Conservation (phyloP, 2,888 invertebrate species). For the Choristoneura rosaceana region DNA sequence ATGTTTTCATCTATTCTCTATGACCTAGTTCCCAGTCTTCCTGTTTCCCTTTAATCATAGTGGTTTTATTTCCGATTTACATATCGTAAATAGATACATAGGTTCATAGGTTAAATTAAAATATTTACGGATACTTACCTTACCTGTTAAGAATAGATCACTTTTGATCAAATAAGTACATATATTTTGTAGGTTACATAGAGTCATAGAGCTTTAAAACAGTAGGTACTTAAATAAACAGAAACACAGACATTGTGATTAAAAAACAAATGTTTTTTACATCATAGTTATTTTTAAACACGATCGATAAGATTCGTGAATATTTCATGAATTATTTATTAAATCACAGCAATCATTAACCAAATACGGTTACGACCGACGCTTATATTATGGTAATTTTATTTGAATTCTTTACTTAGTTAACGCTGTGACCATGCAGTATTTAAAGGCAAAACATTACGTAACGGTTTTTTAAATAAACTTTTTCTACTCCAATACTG, state of each 20-base stretch:
- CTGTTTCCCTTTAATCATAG: not conserved
- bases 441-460: conserved; percentile 7
- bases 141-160: too few relatives aligned
- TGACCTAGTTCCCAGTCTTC: conserved; percentile 54
- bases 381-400: conserved; percentile 33
- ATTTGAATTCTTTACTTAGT: conserved; percentile 32
- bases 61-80: not conserved
- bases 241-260: not conserved
- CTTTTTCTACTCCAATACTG: too few relatives aligned
- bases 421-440: conserved; percentile 7
- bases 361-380: conserved; percentile 19
- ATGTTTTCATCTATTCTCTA: conserved; percentile 57
- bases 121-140: too few relatives aligned
- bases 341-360: conserved; percentile 23
- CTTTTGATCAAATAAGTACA: too few relatives aligned
- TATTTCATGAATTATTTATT: conserved; percentile 31
- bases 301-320: conserved; percentile 11
- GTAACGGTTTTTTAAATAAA: conserved; percentile 13
- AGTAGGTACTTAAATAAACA: too few relatives aligned
- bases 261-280: conserved; percentile 6
- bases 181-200: too few relatives aligned
- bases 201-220: too few relatives aligned
- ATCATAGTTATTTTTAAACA: conserved; percentile 14
- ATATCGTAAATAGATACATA: not conserved
- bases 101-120: too few relatives aligned